A percentile compares a stretch with the other conserved stretches of the same genome.
These are phyloP conservation scores for Macroglossus sobrinus DNA, from an alignment of 2,113 vertebrate species.

Conservation along the genomic window DNA sequence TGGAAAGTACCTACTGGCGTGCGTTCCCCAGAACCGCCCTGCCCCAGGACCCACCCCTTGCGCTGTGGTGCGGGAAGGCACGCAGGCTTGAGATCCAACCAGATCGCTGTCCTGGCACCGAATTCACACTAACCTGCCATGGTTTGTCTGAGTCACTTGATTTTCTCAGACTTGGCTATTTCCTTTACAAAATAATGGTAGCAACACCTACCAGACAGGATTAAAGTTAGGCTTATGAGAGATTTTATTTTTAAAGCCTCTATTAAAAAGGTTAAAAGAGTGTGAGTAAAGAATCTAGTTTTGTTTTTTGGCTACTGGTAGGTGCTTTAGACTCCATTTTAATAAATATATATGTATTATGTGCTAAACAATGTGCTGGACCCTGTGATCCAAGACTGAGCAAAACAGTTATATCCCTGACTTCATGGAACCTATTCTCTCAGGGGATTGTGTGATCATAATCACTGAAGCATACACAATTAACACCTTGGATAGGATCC, in stretches of 20 bases:
- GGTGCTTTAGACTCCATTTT: neutral
- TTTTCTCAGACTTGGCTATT: neutral
- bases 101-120: neutral
- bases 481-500: neutral
- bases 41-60: rapidly evolving
- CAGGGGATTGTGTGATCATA: neutral
- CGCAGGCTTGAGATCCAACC: neutral
- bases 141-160: neutral
- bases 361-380: neutral
- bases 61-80: neutral
- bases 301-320: neutral
- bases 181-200: neutral
- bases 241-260: neutral
- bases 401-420: neutral
- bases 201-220: neutral
- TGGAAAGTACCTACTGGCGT: rapidly evolving
- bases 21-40: rapidly evolving
- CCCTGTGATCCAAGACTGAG: neutral
- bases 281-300: neutral
- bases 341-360: neutral
- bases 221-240: neutral
- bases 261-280: neutral
- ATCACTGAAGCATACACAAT: neutral
- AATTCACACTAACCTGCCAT: neutral
- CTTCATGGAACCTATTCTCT: neutral